Base-by-base conservation (phyloP, 2,888 invertebrate species). In the Nomada goodeniana region DNA sequence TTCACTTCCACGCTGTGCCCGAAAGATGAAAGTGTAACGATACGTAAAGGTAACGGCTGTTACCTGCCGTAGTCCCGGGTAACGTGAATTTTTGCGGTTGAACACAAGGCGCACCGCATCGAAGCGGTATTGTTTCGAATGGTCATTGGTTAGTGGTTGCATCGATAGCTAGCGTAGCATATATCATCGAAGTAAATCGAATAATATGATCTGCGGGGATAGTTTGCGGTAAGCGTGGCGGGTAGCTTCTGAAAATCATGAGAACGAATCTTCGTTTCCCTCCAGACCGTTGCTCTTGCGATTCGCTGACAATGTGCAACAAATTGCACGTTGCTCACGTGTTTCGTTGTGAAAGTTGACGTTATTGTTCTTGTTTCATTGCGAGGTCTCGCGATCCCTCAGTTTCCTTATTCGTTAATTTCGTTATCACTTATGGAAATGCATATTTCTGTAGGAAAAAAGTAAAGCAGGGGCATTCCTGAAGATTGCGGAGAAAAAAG, bases 121-220 rank as follows among this genome's bases (percentile, higher is more conserved):
- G 23, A 1, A 20, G 53, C 29, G 61, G 76, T 55, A 70, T 76
- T 76, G 76, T 76, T 50, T 63, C 70, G 70, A 76, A 55, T 29
- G 55, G 53, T 55, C 61, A 71, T 55, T 47, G 76, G 60, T 70
- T 26, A 26, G 68, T 42, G 61, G 55, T 76, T 47, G 36, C 70
- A 63, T 76, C 76, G 55, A 70, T 70, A 63, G 53, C 42, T 18
- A 61, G 23, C 52, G 15, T 26, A 20, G 47, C 61, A 55, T 55
- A 70, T 29, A 76, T 55, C 61, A 61, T 71, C 29, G 52, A 15
- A 71, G 61, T 61, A 61, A 61, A 61, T 75, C 69, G 60, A 61
- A 69, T 69, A 76, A 73, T 64, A 73, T 68, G 75, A 76, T 61
- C 75, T 70, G 61, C 53, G 61, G 13, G 47, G 52, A 57, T 59